Percentiles rank a stretch among this genome's conserved stretches.
Evolutionary conservation across 2,113 vertebrate genomes (phyloP).

Genomic region (Phaethornis superciliosus): DNA sequence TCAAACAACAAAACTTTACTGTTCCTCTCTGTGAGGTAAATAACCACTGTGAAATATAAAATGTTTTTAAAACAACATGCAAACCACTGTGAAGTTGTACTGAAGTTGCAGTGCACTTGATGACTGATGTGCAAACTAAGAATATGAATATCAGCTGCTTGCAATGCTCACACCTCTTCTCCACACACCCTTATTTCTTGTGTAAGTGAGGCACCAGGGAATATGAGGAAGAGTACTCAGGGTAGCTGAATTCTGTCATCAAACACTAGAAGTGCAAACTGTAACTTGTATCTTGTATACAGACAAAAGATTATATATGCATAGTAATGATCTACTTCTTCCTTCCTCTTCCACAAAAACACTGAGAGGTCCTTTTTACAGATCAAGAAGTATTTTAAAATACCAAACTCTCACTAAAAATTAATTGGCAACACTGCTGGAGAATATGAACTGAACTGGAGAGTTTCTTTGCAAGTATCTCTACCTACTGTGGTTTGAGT

Average conservation of each 20-base stretch:
- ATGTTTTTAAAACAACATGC: neutral
- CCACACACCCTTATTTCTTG: neutral
- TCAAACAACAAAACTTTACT: slow-evolving; percentile 45
- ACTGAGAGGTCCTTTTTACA: neutral
- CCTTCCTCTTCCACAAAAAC: neutral
- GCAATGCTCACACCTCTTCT: neutral
- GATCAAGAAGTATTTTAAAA: neutral
- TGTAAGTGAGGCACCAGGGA: neutral
- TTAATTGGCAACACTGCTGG: neutral
- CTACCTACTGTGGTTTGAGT: neutral
- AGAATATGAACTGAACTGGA: neutral
- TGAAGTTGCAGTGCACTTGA: neutral
- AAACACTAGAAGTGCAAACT: neutral
- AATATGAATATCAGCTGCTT: neutral
- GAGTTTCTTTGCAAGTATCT: neutral
- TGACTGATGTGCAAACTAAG: neutral
- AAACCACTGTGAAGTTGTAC: neutral
- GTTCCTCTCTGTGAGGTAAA: slow-evolving; percentile 18
- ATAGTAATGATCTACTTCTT: neutral
- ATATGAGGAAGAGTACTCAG: neutral
- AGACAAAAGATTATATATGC: neutral
- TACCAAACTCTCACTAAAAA: neutral
- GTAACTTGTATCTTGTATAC: neutral
- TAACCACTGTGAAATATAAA: neutral
- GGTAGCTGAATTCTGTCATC: neutral